These are phyloP conservation scores for Pachyuromys duprasi DNA, from an alignment of 2,797 vertebrate species.

Conservation along the genomic window DNA sequence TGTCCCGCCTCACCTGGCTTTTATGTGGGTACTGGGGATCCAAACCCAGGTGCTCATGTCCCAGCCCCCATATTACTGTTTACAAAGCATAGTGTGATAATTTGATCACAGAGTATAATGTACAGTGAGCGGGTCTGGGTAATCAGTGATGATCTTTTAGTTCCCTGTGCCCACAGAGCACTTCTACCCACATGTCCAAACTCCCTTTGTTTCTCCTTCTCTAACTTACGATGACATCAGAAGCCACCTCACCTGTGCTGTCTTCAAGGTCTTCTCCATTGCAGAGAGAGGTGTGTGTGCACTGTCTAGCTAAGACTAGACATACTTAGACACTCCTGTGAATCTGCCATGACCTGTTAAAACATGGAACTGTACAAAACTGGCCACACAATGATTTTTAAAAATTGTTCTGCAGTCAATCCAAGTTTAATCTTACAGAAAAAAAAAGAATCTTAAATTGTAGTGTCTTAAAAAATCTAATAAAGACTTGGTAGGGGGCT, in stretches of 20 bases:
- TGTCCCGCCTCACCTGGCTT: neutral
- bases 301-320: neutral
- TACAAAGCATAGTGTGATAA: neutral
- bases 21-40: neutral
- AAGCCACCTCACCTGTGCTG: neutral
- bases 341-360: neutral
- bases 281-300: neutral
- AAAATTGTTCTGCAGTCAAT: neutral
- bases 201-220: neutral
- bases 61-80: too few species aligned
- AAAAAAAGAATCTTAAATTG: neutral
- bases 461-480: slow-evolving; percentile 37
- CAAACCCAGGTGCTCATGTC: neutral
- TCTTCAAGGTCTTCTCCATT: neutral
- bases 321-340: neutral
- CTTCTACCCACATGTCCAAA: neutral
- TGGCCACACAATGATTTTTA: neutral
- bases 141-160: neutral
- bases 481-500: neutral
- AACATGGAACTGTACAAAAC: neutral
- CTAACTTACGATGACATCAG: neutral
- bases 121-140: neutral
- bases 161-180: neutral
- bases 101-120: neutral
- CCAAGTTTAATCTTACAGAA: neutral